phyloP scores from a whole-genome alignment of 1,140 invertebrate species.

The Pteromalus puparum region DNA sequence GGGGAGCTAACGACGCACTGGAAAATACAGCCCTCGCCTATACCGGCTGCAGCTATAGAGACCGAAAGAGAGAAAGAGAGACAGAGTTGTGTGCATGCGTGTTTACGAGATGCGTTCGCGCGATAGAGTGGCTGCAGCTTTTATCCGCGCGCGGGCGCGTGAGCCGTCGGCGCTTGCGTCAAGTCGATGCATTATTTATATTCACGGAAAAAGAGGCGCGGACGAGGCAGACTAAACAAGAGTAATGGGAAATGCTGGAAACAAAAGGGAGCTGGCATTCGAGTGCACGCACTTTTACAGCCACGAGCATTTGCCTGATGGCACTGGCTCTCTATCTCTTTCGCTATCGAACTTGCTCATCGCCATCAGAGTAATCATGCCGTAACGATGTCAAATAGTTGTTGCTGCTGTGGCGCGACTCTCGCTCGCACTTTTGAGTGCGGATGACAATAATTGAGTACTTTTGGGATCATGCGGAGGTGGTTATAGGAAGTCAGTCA shows the following conservation, averaged over 20 bases:
- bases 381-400: slow-evolving; percentile 18
- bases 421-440: background rate
- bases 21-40: background rate
- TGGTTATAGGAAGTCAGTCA: background rate
- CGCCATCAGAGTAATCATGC: background rate
- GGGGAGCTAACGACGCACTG: background rate
- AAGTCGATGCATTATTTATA: slow-evolving; percentile 46
- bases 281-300: slow-evolving; percentile 9
- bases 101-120: slow-evolving; percentile 3
- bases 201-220: slow-evolving; percentile 2
- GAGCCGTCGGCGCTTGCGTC: background rate
- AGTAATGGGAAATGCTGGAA: slow-evolving; percentile 15
- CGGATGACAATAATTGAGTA: slow-evolving; percentile 16
- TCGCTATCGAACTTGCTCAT: background rate
- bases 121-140: slow-evolving; percentile 16
- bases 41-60: background rate
- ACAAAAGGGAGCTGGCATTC: slow-evolving; percentile 4
- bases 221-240: slow-evolving; percentile 25
- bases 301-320: background rate
- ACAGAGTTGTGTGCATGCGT: background rate
- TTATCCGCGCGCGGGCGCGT: background rate
- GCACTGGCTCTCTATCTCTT: background rate
- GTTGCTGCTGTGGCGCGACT: background rate
- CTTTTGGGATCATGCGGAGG: background rate
- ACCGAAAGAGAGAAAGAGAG: background rate